Base-by-base conservation (phyloP, 2,888 invertebrate species). In the Cryptophagus acutangulus region DNA sequence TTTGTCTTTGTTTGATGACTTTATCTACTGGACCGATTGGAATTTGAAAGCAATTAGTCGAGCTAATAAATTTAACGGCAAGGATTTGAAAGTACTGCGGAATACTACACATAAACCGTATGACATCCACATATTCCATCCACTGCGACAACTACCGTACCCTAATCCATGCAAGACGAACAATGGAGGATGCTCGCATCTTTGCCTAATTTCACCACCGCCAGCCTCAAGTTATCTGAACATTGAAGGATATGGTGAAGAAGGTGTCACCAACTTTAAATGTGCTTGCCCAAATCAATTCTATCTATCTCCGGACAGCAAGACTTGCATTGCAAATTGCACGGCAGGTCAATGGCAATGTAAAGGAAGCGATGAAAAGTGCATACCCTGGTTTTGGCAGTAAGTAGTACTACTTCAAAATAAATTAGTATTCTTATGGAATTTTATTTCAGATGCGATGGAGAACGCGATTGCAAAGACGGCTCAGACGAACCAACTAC, bases 1-100 rank as follows among this genome's bases (percentile, higher is more conserved):
- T 0, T 73, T 99, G 30, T 84, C 88, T 6, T 76, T 96, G 0
- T 96, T 99, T 65, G 97, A 96, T 60, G 94, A 96, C 58, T 83
- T 77, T 55, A 77, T 90, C 13, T 99, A 86, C 71, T 99, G 96
- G 95, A 92, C 95, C 1, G 99, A 99, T 66, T 99, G 99, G 97
- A 97, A 97, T 66, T 71, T 92, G 35, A 94, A 94, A 66, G 88
- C 88, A 0, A 87, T 99, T 38, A 82, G 86, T 51, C 80, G 84
- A 54, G 94, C 95, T 0, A 85, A 94, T 61, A 99, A 97, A 67
- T 94, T 90, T 67, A 87, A 87, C 1, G 89, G 89, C 16, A 77
- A 78, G 49, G 79, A 87, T 54, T 71, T 87, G 38, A 78, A 75
- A 35, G 71, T 86, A 1, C 71, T 96, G 1, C 71, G 92, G 36